Conservation (phyloP, 92 coral and sea anemone species). For the Parazoanthus swiftii region DNA sequence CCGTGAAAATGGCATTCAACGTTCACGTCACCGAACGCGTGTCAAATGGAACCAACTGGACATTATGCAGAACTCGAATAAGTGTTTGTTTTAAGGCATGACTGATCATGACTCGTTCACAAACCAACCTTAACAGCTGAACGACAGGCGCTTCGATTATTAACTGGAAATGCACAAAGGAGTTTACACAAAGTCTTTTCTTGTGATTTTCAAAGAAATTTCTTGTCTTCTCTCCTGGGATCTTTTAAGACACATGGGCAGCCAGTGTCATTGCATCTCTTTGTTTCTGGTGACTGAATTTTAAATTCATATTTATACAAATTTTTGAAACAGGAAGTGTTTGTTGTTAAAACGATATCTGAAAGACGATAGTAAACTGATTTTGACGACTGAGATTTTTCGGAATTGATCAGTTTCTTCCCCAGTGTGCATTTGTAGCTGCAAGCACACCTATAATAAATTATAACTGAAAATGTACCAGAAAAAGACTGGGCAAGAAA, state of each 20-base stretch:
- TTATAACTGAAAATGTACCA: too few species aligned
- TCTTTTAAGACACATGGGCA: neutral
- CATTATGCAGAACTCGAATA: slow-evolving; percentile 21
- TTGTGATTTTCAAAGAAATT: neutral
- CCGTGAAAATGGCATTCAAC: neutral
- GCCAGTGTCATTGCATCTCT: neutral
- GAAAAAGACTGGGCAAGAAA: too few species aligned
- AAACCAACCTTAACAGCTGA: neutral
- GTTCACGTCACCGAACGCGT: slow-evolving; percentile 39
- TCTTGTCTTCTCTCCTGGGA: neutral
- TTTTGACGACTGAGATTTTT: too few species aligned
- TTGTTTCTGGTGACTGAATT: slow-evolving; percentile 11
- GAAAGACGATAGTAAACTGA: neutral
- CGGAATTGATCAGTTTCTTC: neutral
- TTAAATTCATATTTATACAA: neutral
- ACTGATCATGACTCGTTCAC: neutral
- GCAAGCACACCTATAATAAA: too few species aligned
- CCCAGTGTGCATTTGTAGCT: too few species aligned
- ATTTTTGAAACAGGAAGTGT: neutral
- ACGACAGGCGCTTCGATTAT: neutral
- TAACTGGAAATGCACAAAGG: neutral
- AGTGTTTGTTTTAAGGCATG: slow-evolving; percentile 35
- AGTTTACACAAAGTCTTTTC: neutral
- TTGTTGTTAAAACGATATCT: too few species aligned
- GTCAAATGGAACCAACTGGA: slow-evolving; percentile 15